Percentiles rank a stretch among this genome's conserved stretches.
Conservation (phyloP, 2,113 vertebrate genomes). For the Eleginops maclovinus region DNA sequence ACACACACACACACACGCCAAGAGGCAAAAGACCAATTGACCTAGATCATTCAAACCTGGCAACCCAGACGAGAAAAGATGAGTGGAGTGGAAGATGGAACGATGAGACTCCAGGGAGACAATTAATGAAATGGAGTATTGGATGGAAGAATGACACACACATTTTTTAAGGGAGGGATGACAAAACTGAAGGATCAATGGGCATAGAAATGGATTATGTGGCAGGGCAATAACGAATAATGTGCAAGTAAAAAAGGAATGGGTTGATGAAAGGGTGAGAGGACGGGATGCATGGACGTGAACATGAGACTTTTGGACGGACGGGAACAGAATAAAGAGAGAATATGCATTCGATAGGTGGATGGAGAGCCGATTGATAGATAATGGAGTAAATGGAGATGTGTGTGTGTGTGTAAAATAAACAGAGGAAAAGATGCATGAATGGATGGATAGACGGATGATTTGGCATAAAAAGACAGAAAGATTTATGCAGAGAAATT, state of each 20-base stretch:
- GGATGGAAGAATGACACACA: neutral
- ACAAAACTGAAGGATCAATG: neutral
- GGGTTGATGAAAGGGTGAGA: neutral
- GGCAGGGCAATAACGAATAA: neutral
- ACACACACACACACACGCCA: constrained; percentile 24
- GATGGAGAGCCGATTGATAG: neutral
- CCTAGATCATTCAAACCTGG: constrained; percentile 60
- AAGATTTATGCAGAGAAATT: neutral
- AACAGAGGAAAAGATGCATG: neutral
- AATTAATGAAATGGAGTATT: neutral
- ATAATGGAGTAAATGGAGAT: neutral
- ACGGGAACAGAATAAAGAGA: neutral
- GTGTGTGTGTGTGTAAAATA: neutral
- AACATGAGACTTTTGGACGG: neutral
- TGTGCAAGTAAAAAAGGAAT: neutral
- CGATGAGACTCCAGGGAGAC: neutral
- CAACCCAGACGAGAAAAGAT: constrained; percentile 30
- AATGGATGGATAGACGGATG: neutral
- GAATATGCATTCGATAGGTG: neutral
- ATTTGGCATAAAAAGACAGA: no score
- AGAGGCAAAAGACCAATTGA: constrained; percentile 68
- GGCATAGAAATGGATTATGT: neutral
- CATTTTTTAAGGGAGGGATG: neutral
- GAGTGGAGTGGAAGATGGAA: constrained; percentile 24
- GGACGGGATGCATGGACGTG: neutral